Conservation (phyloP, 2,888 invertebrate genomes). For the Urechis unicinctus region DNA sequence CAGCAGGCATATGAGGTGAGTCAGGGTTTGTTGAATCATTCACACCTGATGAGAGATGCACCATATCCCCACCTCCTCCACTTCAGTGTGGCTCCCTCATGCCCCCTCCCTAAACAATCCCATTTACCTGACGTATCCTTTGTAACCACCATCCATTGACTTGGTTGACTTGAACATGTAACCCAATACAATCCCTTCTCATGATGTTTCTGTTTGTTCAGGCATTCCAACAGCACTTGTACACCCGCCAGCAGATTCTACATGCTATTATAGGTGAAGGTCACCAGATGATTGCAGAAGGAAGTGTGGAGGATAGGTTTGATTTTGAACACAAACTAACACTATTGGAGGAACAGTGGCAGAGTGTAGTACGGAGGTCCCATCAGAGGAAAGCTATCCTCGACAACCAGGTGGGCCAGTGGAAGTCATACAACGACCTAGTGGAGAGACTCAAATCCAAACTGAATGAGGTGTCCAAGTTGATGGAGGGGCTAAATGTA, state of each 20-base stretch:
- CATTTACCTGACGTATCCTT: neutral
- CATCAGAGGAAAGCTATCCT: constrained; percentile 42
- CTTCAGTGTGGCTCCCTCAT: too few relatives aligned
- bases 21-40: too few relatives aligned
- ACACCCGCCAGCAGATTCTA: constrained; percentile 41
- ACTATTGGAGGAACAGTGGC: constrained; percentile 45
- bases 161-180: too few relatives aligned
- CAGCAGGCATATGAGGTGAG: constrained; percentile 39
- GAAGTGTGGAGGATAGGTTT: constrained; percentile 22
- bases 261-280: constrained; percentile 45
- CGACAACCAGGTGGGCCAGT: constrained; percentile 33
- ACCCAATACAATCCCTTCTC: too few relatives aligned
- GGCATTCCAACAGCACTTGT: constrained; percentile 42
- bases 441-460: constrained; percentile 24
- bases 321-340: constrained; percentile 41
- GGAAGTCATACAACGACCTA: constrained; percentile 27
- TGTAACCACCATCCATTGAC: too few relatives aligned
- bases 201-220: too few relatives aligned
- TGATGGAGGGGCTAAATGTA: constrained; percentile 30
- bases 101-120: too few relatives aligned
- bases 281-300: constrained; percentile 22
- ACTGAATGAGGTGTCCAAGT: constrained; percentile 33
- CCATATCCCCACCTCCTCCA: too few relatives aligned
- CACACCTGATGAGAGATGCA: too few relatives aligned
- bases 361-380: constrained; percentile 36